Conservation (phyloP, 2,888 invertebrate species). For the Argyresthia albistria region DNA sequence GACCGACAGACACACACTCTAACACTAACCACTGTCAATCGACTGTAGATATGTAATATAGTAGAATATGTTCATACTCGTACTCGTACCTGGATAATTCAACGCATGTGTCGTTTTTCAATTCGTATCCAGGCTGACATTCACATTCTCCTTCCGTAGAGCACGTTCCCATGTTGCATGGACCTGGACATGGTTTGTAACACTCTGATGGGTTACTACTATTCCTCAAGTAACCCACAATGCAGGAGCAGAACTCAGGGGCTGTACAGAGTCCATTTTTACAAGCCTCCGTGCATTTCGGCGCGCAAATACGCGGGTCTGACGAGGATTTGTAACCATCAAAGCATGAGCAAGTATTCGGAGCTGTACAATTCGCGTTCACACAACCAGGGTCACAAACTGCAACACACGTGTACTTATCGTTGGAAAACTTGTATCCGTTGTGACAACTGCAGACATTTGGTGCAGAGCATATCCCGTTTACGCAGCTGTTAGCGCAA, state of each 20-base stretch:
- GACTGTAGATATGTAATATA: too few relatives aligned
- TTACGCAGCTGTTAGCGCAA: conserved; percentile 26
- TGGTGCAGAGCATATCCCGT: conserved; percentile 26
- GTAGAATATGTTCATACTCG: too few relatives aligned
- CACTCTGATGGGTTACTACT: conserved; percentile 19
- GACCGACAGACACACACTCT: too few relatives aligned
- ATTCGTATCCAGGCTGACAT: conserved; percentile 23
- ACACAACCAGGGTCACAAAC: conserved; percentile 16
- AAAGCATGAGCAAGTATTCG: conserved; percentile 21
- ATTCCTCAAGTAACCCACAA: conserved; percentile 23
- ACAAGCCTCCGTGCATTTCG: conserved; percentile 37
- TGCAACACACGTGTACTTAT: conserved; percentile 17
- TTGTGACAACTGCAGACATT: conserved; percentile 19
- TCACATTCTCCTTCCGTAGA: conserved; percentile 23
- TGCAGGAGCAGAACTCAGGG: conserved; percentile 36
- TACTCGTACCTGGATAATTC: background rate
- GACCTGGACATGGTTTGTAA: conserved; percentile 22
- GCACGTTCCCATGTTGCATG: conserved; percentile 30
- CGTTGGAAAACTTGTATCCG: conserved; percentile 12
- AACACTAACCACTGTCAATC: too few relatives aligned
- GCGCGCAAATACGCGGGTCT: conserved; percentile 24
- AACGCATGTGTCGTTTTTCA: conserved; percentile 23
- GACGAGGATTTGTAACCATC: conserved; percentile 16
- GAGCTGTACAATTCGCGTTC: conserved; percentile 24
- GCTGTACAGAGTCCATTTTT: conserved; percentile 31